Evolutionary conservation across 30 jellyfish, hydroid and myxozoan species (phyloP), one percentile per base, ranked within the genome.

Genomic region (Cassiopea xamachana): DNA sequence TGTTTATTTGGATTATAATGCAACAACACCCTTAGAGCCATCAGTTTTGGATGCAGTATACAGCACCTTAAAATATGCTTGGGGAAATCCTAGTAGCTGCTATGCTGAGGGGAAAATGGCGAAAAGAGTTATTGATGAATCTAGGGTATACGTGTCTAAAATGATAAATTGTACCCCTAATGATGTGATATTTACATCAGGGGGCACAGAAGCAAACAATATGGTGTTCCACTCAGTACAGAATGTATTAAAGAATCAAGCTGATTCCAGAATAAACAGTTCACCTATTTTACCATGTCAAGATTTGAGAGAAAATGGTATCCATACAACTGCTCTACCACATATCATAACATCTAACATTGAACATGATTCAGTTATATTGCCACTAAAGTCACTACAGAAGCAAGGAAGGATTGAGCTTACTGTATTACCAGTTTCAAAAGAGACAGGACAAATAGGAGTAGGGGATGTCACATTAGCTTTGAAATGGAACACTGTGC

Each of bases 81-180:
- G 99, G 99, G 98, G 97, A 18, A 95, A 95, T 79, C 99, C 99
- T 13, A 95, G 99, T 82, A 95, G 99, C 75, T 91, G 98, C 16
- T 89, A 95, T 72, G 73, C 88, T 1, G 91, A 87, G 18, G 99
- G 99, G 50, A 91, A 84, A 46, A 88, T 91, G 92, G 99, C 99
- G 18, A 95, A 95, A 64, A 47, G 72, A 72, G 86, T 95, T 6
- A 80, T 95, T 9, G 81, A 81, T 47, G 95, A 87, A 46, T 91
- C 98, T 15, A 86, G 99, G 70, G 17, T 47, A 15, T 93, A 91
- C 61, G 93, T 95, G 39, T 77, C 94, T 1, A 62, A 69, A 79
- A 91, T 95, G 99, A 62, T 95, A 13, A 88, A 92, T 67, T 87
- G 90, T 12, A 5, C 18, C n/a, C 75, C 92, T 1, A 82, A 44